phyloP scores from a whole-genome alignment of 2,888 invertebrate genomes.

The Cartodere bifasciata region DNA sequence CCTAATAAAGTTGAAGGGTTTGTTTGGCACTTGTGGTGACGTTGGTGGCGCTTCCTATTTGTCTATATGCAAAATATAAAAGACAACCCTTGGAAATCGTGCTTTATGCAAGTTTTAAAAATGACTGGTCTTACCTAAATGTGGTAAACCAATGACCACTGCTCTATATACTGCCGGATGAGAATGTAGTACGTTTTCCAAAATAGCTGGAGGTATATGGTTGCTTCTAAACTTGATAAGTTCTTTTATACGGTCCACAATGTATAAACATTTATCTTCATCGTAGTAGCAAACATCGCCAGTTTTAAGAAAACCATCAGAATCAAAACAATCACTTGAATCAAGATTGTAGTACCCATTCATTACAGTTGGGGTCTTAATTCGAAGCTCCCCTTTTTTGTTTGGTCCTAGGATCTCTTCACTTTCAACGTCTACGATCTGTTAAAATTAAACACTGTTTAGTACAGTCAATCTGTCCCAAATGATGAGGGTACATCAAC shows the following conservation, averaged over 20 bases:
- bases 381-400: slow-evolving; percentile 39
- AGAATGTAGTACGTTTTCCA: slow-evolving; percentile 24
- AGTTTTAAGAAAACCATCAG: slow-evolving; percentile 39
- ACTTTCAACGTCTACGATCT: slow-evolving; percentile 25
- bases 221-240: slow-evolving; percentile 38
- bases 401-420: slow-evolving; percentile 29
- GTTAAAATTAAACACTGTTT: no score
- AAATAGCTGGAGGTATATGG: slow-evolving; percentile 34
- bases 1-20: no score
- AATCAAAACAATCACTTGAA: slow-evolving; percentile 34
- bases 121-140: no score
- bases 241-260: slow-evolving; percentile 40
- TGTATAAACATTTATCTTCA: slow-evolving; percentile 36
- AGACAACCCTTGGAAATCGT: no score
- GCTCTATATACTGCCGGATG: slow-evolving; percentile 26
- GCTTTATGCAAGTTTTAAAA: no score
- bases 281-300: slow-evolving; percentile 43
- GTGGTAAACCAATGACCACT: slow-evolving; percentile 26
- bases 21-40: no score
- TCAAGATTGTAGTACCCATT: slow-evolving; percentile 39
- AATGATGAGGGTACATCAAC: no score
- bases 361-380: slow-evolving; percentile 31
- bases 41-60: no score
- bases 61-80: no score
- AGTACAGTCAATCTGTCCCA: no score